phyloP scores from a whole-genome alignment of 2,113 vertebrate species.

The Thalassoma bifasciatum region DNA sequence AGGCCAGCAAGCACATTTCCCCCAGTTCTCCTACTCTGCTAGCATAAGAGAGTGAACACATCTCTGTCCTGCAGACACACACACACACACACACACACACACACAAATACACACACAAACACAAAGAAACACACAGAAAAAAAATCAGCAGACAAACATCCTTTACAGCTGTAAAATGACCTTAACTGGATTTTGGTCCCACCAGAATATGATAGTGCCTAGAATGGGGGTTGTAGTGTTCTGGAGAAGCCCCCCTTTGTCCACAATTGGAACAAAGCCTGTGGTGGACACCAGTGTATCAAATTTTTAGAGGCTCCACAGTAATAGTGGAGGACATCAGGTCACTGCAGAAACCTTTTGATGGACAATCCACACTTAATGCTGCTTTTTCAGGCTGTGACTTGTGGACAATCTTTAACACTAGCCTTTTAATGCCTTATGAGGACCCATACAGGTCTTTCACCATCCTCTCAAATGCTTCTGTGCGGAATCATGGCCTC shows the following conservation, averaged over 20 bases:
- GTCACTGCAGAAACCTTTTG: slow-evolving; percentile 33
- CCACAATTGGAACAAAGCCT: slow-evolving; percentile 53
- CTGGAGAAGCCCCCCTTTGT: slow-evolving; percentile 15
- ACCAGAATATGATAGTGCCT: slow-evolving; percentile 56
- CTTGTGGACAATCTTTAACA: slow-evolving; percentile 6
- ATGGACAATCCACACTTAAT: slow-evolving; percentile 43
- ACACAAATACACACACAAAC: neutral
- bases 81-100: slow-evolving; percentile 9
- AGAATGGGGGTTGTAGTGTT: slow-evolving; percentile 39
- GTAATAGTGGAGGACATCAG: slow-evolving; percentile 37
- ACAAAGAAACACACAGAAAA: slow-evolving; percentile 35
- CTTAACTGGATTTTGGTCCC: slow-evolving; percentile 37
- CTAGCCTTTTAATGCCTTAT: slow-evolving; percentile 29
- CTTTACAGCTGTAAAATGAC: slow-evolving; percentile 22
- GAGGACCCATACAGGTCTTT: slow-evolving; percentile 60
- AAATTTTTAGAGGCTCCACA: slow-evolving; percentile 59
- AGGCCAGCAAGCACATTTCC: slow-evolving; percentile 88
- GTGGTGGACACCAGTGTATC: slow-evolving; percentile 53
- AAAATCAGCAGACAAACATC: slow-evolving; percentile 18
- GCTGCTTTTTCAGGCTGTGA: slow-evolving; percentile 51
- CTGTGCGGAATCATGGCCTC: slow-evolving; percentile 60
- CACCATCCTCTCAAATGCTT: slow-evolving; percentile 61
- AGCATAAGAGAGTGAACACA: slow-evolving; percentile 86
- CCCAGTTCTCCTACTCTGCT: slow-evolving; percentile 92
- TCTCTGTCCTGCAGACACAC: slow-evolving; percentile 17